These are phyloP conservation scores for Neodiprion fabricii DNA, from an alignment of 1,140 invertebrate genomes.

Conservation along the genomic window DNA sequence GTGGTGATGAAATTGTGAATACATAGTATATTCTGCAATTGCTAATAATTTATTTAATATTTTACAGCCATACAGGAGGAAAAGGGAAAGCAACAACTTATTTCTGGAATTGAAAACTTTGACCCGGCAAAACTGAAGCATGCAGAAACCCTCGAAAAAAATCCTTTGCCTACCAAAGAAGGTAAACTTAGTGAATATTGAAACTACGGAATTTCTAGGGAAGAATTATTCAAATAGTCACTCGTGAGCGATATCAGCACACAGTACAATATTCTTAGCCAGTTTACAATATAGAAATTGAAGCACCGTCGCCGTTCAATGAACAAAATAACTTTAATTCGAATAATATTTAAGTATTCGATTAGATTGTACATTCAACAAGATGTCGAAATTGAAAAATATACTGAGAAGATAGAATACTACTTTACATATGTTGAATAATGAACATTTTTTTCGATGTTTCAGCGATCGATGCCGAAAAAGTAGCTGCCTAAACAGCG, in stretches of 20 bases:
- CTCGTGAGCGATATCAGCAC: no score
- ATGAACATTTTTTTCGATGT: constrained; percentile 23
- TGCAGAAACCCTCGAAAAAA: constrained; percentile 89
- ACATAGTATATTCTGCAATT: no score
- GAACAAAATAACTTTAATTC: no score
- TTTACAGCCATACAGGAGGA: constrained; percentile 83
- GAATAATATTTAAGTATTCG: no score
- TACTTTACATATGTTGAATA: constrained; percentile 9
- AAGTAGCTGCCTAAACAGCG: constrained; percentile 38
- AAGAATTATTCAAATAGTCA: not conserved
- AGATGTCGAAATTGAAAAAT: no score
- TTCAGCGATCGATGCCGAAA: constrained; percentile 54
- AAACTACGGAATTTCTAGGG: constrained; percentile 6
- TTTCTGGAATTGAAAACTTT: constrained; percentile 89
- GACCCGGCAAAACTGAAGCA: constrained; percentile 85
- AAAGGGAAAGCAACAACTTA: constrained; percentile 84
- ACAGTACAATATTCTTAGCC: no score
- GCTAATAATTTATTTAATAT: constrained; percentile 31
- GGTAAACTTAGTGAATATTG: constrained; percentile 31
- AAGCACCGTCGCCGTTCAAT: not conserved
- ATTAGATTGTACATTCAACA: no score
- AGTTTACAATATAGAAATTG: not conserved
- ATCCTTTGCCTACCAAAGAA: constrained; percentile 81
- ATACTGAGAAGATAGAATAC: not conserved
- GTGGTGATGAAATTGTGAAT: no score